A percentile compares a stretch with the other conserved stretches of the same genome.
These are phyloP conservation scores for Parnassius orleans DNA, from an alignment of 2,888 invertebrate species.

Conservation along the genomic window DNA sequence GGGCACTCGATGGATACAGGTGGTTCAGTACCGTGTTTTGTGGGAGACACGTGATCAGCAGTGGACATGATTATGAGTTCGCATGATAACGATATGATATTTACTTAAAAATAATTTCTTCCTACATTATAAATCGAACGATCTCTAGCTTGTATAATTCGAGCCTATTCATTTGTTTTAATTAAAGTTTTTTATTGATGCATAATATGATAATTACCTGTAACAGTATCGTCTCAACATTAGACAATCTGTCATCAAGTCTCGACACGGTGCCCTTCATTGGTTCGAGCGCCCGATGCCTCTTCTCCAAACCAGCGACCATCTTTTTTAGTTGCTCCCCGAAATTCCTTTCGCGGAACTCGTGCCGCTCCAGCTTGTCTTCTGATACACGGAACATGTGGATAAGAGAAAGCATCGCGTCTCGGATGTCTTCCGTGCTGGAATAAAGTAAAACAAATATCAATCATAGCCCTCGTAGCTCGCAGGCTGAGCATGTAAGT, in stretches of 20 bases:
- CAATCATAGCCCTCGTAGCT: too few relatives aligned
- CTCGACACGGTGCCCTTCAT: conserved; percentile 85
- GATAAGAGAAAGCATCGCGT: conserved; percentile 89
- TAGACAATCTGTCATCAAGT: conserved; percentile 87
- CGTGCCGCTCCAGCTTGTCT: conserved; percentile 92
- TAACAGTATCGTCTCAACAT: conserved; percentile 88
- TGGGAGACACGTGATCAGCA: too few relatives aligned
- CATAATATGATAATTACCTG: conserved; percentile 66
- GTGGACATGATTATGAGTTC: too few relatives aligned
- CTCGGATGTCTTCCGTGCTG: conserved; percentile 87
- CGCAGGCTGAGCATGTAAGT: too few relatives aligned
- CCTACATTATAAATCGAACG: too few relatives aligned
- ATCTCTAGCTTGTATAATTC: too few relatives aligned
- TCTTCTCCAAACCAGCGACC: conserved; percentile 85
- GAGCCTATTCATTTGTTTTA: too few relatives aligned
- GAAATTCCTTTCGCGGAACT: conserved; percentile 88
- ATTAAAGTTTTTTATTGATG: too few relatives aligned
- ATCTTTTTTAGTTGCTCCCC: conserved; percentile 90
- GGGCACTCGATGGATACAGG: too few relatives aligned
- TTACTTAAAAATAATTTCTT: too few relatives aligned
- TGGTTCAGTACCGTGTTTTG: too few relatives aligned
- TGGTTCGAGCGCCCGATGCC: conserved; percentile 85
- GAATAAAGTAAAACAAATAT: conserved; percentile 16
- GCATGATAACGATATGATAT: too few relatives aligned
- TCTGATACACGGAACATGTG: conserved; percentile 89